phyloP scores from a whole-genome alignment of 2,888 invertebrate genomes.

The Miltochrista miniata region DNA sequence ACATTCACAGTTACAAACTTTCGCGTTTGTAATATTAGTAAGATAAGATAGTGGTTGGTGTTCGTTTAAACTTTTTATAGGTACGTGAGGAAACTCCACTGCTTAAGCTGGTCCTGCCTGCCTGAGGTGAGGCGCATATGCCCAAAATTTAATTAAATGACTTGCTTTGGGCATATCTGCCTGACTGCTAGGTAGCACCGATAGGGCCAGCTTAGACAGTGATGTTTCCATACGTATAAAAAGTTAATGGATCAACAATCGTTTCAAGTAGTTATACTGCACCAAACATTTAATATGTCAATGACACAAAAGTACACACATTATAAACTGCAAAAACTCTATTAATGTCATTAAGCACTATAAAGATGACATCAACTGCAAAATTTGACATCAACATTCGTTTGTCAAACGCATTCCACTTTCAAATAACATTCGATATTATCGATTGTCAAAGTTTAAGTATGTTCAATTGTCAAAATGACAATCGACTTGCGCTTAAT shows the following conservation, averaged over 20 bases:
- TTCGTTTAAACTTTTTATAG: too few species aligned
- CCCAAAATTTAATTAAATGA: too few species aligned
- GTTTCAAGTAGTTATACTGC: not conserved
- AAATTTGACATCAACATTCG: constrained; percentile 47
- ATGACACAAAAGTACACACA: constrained; percentile 8
- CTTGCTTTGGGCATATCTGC: too few species aligned
- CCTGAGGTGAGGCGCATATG: too few species aligned
- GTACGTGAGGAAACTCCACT: too few species aligned
- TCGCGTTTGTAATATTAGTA: too few species aligned
- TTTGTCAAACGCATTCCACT: constrained; percentile 61
- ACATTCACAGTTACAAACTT: too few species aligned
- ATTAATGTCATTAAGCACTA: constrained; percentile 54
- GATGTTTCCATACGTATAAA: not conserved
- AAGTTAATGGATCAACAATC: not conserved
- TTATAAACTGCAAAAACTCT: constrained; percentile 42
- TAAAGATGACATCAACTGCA: constrained; percentile 71
- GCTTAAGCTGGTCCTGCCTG: too few species aligned
- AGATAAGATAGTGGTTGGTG: too few species aligned
- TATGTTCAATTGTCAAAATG: constrained; percentile 41
- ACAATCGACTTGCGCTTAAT: constrained; percentile 56
- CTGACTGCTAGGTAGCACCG: too few species aligned
- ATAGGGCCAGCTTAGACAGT: too few species aligned
- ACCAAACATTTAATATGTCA: not conserved
- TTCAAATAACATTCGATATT: constrained; percentile 44
- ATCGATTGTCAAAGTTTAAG: constrained; percentile 53